These are phyloP conservation scores for Astatoreochromis straeleni DNA, from an alignment of 2,113 vertebrate genomes.

Conservation along the genomic window DNA sequence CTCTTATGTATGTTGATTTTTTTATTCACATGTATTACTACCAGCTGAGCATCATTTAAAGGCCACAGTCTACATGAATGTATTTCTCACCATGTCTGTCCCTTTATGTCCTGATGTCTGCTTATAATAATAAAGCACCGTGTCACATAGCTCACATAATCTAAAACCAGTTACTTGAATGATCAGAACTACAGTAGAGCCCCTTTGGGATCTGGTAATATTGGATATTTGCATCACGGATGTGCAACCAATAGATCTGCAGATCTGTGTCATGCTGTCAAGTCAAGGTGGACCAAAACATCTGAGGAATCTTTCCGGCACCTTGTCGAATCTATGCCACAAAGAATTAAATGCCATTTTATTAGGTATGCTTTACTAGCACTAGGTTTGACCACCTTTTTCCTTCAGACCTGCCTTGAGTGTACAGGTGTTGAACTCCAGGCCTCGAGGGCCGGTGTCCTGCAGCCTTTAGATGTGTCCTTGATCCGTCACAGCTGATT, in stretches of 20 bases:
- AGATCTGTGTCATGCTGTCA: neutral
- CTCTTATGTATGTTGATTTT: neutral
- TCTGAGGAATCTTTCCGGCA: neutral
- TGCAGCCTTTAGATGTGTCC: neutral
- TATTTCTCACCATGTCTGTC: neutral
- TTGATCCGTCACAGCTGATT: no score
- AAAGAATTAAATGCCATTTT: neutral
- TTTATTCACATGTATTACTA: neutral
- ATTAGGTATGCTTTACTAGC: neutral
- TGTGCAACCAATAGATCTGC: neutral
- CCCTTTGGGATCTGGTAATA: neutral
- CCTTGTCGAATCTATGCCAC: neutral
- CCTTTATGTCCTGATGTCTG: neutral
- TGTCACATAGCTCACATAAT: neutral
- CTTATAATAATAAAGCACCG: neutral
- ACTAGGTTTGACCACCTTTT: neutral
- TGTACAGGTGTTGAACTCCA: neutral
- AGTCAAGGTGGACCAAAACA: neutral
- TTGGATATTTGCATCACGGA: neutral
- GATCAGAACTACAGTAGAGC: neutral
- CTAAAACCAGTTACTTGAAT: neutral
- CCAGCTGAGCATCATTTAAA: neutral
- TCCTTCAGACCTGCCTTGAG: neutral
- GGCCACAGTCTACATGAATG: neutral
- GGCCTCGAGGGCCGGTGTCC: neutral